These are phyloP conservation scores for Neuroscelio doddi DNA, from an alignment of 2,888 invertebrate genomes.

Conservation along the genomic window DNA sequence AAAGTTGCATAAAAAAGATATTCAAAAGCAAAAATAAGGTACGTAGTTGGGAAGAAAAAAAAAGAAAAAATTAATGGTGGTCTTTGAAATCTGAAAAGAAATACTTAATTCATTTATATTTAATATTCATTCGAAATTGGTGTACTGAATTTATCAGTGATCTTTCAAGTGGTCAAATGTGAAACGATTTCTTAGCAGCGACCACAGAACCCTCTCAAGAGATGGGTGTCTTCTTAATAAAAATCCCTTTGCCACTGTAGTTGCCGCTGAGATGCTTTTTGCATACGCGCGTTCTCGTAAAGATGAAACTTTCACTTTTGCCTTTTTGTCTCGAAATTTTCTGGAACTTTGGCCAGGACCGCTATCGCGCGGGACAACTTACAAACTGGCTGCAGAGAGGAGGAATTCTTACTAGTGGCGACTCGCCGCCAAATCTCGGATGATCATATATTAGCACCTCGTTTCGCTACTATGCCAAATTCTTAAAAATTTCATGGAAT, in stretches of 20 bases:
- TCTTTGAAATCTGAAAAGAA: no score
- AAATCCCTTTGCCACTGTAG: slow-evolving; percentile 54
- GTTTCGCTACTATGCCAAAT: slow-evolving; percentile 33
- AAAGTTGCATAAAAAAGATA: no score
- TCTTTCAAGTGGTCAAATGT: no score
- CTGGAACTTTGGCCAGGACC: slow-evolving; percentile 37
- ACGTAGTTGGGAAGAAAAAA: no score
- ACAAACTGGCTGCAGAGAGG: slow-evolving; percentile 14
- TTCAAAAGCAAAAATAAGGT: no score
- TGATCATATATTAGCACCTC: slow-evolving; percentile 40
- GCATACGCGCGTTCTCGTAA: slow-evolving; percentile 22
- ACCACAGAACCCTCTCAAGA: slow-evolving; percentile 50
- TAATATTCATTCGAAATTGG: no score
- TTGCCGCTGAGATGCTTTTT: slow-evolving; percentile 27
- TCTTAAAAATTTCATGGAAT: slow-evolving; percentile 18
- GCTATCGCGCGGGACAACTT: slow-evolving; percentile 32
- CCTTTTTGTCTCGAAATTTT: slow-evolving; percentile 43
- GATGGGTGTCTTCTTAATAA: slow-evolving; percentile 62
- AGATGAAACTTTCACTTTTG: slow-evolving; percentile 37
- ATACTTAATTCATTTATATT: no score
- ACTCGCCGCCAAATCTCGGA: slow-evolving; percentile 18
- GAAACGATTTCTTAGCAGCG: no score
- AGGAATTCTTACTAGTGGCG: slow-evolving; percentile 30
- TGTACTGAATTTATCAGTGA: no score
- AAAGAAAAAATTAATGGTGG: no score